Evolutionary conservation across 2,797 vertebrate genomes (phyloP), one percentile per base, ranked within the genome.

Genomic region (Cynodonichthys magdalenae): DNA sequence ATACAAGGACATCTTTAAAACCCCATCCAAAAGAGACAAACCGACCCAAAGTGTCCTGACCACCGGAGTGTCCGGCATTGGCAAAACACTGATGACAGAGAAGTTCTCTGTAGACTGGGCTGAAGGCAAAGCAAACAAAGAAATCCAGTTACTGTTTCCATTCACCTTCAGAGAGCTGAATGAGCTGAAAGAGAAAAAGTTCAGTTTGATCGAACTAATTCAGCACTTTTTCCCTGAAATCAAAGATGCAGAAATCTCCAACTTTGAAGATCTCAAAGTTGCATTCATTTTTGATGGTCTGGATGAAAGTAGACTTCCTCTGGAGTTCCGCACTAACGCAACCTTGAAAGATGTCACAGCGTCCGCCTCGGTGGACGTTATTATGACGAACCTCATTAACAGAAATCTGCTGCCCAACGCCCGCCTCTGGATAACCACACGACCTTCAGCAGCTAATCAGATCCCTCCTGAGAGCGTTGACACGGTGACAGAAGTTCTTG

Each of bases 101-200:
- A 46, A 46, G n/a, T 46, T 46, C 44, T 18, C 17, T 46, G 5
- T 46, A n/a, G 44, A 50, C 48, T 50, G 48, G n/a, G n/a, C n/a
- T n/a, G n/a, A n/a, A n/a, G n/a, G n/a, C n/a, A n/a, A n/a, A n/a
- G n/a, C n/a, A n/a, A 24, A 24, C 48, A 20, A 50, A 5, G 9
- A 50, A 12, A 28, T 50, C 28, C 5, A 39, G 2, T 53, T 39
- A 18, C 12, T 54, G 11, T 41, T 54, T 41, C 31, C 53, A 8
- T 54, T 54, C 19, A 54, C 18, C 11, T 54, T 54, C 34, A 54
- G 53, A 54, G 53, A 54, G 18, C 53, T 54, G 53, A 41, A 54
- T 24, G 12, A 41, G 36, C 19, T 55, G 53, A 55, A 27, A 8
- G 10, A 24, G 5, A 39, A 41, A 1, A 34, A 53, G 51, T 53